Evolutionary conservation across 2,888 invertebrate genomes (phyloP), one percentile per base, ranked within the genome.

Genomic region (Nemapogon koenigi): DNA sequence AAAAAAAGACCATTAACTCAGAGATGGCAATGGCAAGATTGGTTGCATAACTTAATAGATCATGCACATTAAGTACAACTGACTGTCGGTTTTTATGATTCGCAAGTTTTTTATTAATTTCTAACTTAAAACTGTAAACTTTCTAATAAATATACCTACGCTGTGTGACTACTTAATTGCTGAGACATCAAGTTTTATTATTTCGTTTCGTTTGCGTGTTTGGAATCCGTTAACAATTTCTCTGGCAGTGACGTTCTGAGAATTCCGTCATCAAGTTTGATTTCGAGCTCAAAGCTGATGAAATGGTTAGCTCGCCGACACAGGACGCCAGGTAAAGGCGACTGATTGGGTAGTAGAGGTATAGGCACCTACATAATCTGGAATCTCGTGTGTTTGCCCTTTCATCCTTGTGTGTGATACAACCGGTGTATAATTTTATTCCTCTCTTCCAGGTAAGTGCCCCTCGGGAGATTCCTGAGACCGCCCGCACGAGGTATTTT

Each of bases 321-420:
- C 6, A 7, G 13, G 4, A n/a, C 31, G 31, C 50, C 61, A 63
- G 60, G 60, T 63, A 63, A 52, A 50, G 49, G 40, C 46, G 43
- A 45, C 4, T 27, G n/a, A n/a, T n/a, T n/a, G n/a, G n/a, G n/a
- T n/a, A n/a, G n/a, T n/a, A n/a, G n/a, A n/a, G n/a, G n/a, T n/a
- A n/a, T n/a, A n/a, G n/a, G n/a, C n/a, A n/a, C n/a, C n/a, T n/a
- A n/a, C n/a, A n/a, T n/a, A n/a, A 4, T n/a, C 28, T 14, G 46
- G 52, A 49, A 49, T 49, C 46, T 42, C 45, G 51, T 51, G 53
- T 57, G 62, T 59, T 59, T 60, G 60, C 56, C 47, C 50, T 55
- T 56, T 55, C 55, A 52, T 55, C 55, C 52, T 54, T 40, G 44
- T 52, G 51, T 51, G 52, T 49, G 48, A 54, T 52, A 51, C 50